Conservation (phyloP, 2,797 vertebrate species). For the Ciconia nigra region DNA sequence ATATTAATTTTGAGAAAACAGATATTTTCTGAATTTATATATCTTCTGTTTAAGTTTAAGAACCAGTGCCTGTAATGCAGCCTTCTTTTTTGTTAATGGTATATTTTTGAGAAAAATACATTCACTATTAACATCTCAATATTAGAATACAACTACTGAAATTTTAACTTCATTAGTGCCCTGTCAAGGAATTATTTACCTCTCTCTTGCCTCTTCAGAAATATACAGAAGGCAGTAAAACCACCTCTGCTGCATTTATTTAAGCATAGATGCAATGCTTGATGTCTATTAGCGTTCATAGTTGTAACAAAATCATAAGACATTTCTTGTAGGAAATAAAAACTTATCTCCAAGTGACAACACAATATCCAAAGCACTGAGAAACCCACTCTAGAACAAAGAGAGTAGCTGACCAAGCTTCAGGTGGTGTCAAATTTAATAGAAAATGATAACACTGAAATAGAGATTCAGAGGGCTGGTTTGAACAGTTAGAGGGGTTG, state of each 20-base stretch:
- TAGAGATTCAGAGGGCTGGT: neutral
- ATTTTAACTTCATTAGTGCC: neutral
- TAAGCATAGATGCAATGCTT: neutral
- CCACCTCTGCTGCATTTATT: neutral
- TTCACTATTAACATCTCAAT: neutral
- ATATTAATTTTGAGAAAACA: neutral
- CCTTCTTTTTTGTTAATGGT: neutral
- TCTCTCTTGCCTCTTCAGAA: neutral
- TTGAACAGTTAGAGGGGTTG: neutral
- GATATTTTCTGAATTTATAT: neutral
- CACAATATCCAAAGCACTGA: neutral
- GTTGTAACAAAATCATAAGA: neutral
- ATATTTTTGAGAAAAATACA: neutral
- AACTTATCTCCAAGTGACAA: neutral
- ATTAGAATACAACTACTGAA: neutral
- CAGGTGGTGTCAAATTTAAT: neutral
- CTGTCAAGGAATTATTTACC: neutral
- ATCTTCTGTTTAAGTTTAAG: neutral
- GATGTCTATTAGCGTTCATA: neutral
- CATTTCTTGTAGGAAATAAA: neutral
- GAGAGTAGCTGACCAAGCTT: neutral
- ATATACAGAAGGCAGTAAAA: neutral
- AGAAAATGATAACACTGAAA: neutral
- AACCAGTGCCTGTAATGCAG: neutral
- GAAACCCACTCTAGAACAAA: neutral